Conservation (phyloP, 2,113 vertebrate species). For the Picathartes gymnocephalus region DNA sequence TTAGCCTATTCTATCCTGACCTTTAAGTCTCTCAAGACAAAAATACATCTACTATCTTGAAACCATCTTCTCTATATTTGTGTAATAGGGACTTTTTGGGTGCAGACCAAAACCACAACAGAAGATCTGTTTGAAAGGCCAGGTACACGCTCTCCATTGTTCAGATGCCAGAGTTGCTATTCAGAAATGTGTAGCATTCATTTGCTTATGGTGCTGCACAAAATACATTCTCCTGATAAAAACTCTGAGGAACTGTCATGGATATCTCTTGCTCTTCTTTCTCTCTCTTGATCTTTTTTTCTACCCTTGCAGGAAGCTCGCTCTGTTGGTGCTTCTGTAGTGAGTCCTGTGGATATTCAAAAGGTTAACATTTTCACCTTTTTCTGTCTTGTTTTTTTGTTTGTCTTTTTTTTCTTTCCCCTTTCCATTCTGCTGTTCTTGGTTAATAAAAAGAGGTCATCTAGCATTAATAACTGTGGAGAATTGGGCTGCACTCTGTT, state of each 20-base stretch:
- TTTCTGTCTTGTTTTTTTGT: neutral
- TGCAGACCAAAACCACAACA: neutral
- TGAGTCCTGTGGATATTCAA: constrained; percentile 71
- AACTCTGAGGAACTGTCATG: neutral
- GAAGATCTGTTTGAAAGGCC: neutral
- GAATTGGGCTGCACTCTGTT: neutral
- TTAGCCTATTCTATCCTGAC: constrained; percentile 19
- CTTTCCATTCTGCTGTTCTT: neutral
- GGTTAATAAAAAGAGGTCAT: neutral
- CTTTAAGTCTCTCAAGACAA: constrained; percentile 11
- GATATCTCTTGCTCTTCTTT: neutral
- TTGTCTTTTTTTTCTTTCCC: neutral
- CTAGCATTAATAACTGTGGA: neutral
- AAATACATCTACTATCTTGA: neutral
- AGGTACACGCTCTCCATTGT: neutral
- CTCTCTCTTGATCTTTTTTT: constrained; percentile 62
- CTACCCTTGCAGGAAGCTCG: constrained; percentile 72
- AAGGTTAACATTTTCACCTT: constrained; percentile 70
- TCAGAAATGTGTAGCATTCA: neutral
- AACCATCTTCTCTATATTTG: neutral
- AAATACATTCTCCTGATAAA: neutral
- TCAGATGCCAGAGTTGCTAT: neutral
- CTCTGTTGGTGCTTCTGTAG: constrained; percentile 72
- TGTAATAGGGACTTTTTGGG: neutral
- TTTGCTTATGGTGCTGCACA: neutral